Evolutionary conservation across 1,140 invertebrate species (phyloP).

Genomic region (Drosophila ambigua): DNA sequence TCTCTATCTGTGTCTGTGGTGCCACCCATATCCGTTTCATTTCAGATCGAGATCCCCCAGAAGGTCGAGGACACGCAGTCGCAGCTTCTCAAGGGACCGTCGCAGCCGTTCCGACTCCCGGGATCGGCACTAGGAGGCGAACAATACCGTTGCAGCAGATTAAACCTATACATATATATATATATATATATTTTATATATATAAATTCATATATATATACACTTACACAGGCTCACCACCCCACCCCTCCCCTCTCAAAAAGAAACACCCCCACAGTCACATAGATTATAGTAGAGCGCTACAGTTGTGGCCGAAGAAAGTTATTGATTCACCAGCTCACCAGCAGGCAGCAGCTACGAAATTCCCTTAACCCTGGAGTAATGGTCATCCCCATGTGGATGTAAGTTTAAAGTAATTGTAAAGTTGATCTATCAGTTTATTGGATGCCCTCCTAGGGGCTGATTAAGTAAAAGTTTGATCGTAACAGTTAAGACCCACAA

Average conservation of each 20-base stretch:
- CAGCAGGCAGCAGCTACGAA: too few relatives aligned
- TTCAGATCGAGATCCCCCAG: conserved; percentile 85
- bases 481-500: too few relatives aligned
- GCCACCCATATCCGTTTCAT: conserved; percentile 56
- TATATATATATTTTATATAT: conserved; percentile 9
- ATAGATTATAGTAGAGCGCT: background rate
- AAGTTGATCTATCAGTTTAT: too few relatives aligned
- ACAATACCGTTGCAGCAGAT: conserved; percentile 11
- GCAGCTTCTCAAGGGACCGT: conserved; percentile 85
- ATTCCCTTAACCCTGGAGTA: too few relatives aligned
- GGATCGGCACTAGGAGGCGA: conserved; percentile 84
- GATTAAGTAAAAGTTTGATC: too few relatives aligned
- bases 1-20: conserved; percentile 21
- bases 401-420: too few relatives aligned
- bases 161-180: conserved; percentile 22
- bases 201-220: conserved; percentile 17
- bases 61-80: conserved; percentile 84
- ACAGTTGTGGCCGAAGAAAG: conserved; percentile 8
- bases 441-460: too few relatives aligned
- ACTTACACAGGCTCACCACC: conserved; percentile 7
- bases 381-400: too few relatives aligned
- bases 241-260: background rate
- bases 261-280: conserved; percentile 9
- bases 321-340: too few relatives aligned
- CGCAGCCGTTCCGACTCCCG: conserved; percentile 85